Base-by-base conservation (phyloP, 64 coral and sea anemone genomes). In the Platygyra sinensis region DNA sequence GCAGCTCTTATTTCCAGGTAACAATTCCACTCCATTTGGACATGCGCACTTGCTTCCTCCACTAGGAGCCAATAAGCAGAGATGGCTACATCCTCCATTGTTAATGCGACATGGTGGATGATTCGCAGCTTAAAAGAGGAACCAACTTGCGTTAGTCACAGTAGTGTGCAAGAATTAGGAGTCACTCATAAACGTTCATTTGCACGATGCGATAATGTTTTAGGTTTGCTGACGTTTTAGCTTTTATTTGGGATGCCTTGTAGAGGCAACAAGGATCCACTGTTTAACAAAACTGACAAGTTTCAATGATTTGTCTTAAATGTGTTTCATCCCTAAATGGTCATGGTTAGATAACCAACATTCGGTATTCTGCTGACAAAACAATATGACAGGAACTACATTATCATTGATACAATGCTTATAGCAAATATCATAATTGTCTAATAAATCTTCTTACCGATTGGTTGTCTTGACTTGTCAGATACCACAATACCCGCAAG, bases 21-120 rank as follows among this genome's bases (percentile, higher is more conserved):
- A 46, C 73, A 90, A 54, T 60, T 17, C 31, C 50, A 81, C 88
- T 8, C 77, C 77, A 81, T 80, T 60, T 50, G 88, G 88, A 52
- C 88, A 90, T 24, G 76, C 88, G 54, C 88, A 90, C 22, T 79
- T 79, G 30, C 24, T 51, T 72, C 38, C 14, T 81, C 50, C 27
- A 72, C 22, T 0, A 19, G 76, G 62, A 33, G 77, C 67, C 31
- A 79, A 22, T 16, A 90, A 73, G 88, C 88, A 90, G 31, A 90
- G 88, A 59, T 90, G 88, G 69, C 88, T 90, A 25, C 88, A 90
- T 7, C 77, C 77, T 14, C 88, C 88, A 33, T 90, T 90, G 30
- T 79, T 52, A 19, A 81, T 17, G 13, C 62, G 29, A 81, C 88
- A 90, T 14, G 78, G 50, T 20, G 20, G 9, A 22, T 39, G 39